Conservation (phyloP, 2,797 vertebrate species). For the Heliangelus exortis region DNA sequence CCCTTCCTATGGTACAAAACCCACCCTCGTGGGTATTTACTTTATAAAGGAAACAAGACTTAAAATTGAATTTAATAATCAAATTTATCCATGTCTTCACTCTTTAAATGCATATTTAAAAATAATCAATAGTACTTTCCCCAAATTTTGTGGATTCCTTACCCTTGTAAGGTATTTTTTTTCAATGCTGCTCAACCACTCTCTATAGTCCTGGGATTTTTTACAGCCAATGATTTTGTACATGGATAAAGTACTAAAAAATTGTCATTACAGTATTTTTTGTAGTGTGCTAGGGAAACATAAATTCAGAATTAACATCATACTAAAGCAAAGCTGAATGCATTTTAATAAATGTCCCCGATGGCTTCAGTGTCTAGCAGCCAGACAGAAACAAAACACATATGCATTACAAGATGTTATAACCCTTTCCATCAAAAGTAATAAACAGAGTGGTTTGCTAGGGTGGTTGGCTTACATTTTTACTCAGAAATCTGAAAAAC, state of each 20-base stretch:
- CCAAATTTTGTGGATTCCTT: background rate
- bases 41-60: background rate
- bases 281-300: background rate
- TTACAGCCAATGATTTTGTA: conserved; percentile 46
- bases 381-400: conserved; percentile 61
- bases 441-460: conserved; percentile 36
- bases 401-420: background rate
- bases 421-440: conserved; percentile 66
- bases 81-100: background rate
- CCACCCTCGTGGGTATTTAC: background rate
- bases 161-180: background rate
- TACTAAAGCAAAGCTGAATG: conserved; percentile 60
- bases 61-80: background rate
- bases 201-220: conserved; percentile 32
- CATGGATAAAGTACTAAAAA: conserved; percentile 60
- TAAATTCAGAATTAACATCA: conserved; percentile 69
- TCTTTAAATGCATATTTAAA: background rate
- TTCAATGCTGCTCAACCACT: background rate
- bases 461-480: conserved; percentile 32
- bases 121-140: background rate
- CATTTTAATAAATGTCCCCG: conserved; percentile 71
- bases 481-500: conserved; percentile 19
- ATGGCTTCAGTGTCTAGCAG: conserved; percentile 53
- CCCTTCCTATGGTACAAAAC: background rate
- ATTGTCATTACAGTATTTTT: conserved; percentile 9